phyloP scores from a whole-genome alignment of 2,888 invertebrate genomes.

The Epistrophella euchroma region DNA sequence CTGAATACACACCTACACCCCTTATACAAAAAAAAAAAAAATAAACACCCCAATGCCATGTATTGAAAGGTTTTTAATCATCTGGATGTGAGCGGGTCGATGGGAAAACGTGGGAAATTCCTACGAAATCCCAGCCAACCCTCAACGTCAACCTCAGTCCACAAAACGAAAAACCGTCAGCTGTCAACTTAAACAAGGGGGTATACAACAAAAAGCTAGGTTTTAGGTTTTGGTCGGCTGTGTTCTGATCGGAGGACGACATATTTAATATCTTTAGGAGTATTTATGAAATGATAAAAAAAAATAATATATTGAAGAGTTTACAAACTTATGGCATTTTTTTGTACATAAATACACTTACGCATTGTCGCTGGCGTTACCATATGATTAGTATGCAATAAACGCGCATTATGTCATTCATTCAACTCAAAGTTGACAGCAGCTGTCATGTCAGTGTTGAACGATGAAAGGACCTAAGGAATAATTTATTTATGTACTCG shows the following conservation, averaged over 20 bases:
- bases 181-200: slow-evolving; percentile 61
- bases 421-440: slow-evolving; percentile 69
- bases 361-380: neutral
- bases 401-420: slow-evolving; percentile 53
- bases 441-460: slow-evolving; percentile 64
- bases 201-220: slow-evolving; percentile 26
- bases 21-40: neutral
- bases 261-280: slow-evolving; percentile 60
- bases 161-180: slow-evolving; percentile 16
- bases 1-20: neutral
- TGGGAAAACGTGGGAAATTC: slow-evolving; percentile 54
- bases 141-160: neutral
- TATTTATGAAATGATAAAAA: slow-evolving; percentile 34
- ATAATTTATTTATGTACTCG: slow-evolving; percentile 63
- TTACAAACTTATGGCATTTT: slow-evolving; percentile 39
- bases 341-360: slow-evolving; percentile 28
- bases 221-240: neutral
- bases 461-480: slow-evolving; percentile 41
- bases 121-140: slow-evolving; percentile 21
- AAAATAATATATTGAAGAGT: neutral
- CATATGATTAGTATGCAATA: slow-evolving; percentile 11
- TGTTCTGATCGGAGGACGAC: slow-evolving; percentile 2
- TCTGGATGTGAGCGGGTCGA: slow-evolving; percentile 58
- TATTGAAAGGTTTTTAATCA: slow-evolving; percentile 67
- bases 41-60: neutral